These are phyloP conservation scores for Drosophila eohydei DNA, from an alignment of 2,888 invertebrate species.

Conservation along the genomic window DNA sequence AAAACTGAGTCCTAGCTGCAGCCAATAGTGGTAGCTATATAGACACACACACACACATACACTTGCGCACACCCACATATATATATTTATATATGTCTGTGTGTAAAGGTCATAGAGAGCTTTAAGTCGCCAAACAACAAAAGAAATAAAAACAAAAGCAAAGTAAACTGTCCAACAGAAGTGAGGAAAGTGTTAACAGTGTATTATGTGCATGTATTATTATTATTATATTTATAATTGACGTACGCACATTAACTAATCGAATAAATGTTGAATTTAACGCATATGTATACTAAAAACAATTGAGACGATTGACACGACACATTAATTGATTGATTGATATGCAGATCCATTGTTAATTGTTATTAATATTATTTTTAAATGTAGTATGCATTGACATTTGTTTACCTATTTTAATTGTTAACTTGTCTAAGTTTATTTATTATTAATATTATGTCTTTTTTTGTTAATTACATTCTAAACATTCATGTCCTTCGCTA, in stretches of 20 bases:
- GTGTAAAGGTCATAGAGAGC: conserved; percentile 39
- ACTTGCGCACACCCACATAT: not conserved
- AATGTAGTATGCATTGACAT: conserved; percentile 52
- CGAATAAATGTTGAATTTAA: conserved; percentile 80
- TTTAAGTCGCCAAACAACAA: conserved; percentile 49
- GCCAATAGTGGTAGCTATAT: conserved; percentile 35
- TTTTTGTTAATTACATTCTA: conserved; percentile 70
- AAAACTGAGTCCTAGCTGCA: conserved; percentile 66
- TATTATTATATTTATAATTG: conserved; percentile 44
- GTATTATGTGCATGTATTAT: conserved; percentile 66
- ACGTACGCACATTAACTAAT: conserved; percentile 62
- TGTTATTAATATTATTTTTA: conserved; percentile 7
- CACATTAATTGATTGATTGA: conserved; percentile 18
- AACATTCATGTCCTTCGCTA: conserved; percentile 42
- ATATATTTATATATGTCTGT: conserved; percentile 19
- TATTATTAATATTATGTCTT: conserved; percentile 50
- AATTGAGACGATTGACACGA: conserved; percentile 15
- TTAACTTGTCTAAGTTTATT: conserved; percentile 72
- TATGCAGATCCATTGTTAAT: conserved; percentile 29
- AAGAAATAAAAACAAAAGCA: conserved; percentile 1
- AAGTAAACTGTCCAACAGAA: conserved; percentile 24
- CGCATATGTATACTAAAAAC: conserved; percentile 62
- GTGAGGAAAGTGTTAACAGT: conserved; percentile 29
- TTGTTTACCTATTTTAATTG: conserved; percentile 69
- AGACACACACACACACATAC: conserved; percentile 3